A percentile compares a stretch with the other conserved stretches of the same genome.
phyloP scores from a whole-genome alignment of 2,113 vertebrate genomes.

The Lamprotornis superbus region DNA sequence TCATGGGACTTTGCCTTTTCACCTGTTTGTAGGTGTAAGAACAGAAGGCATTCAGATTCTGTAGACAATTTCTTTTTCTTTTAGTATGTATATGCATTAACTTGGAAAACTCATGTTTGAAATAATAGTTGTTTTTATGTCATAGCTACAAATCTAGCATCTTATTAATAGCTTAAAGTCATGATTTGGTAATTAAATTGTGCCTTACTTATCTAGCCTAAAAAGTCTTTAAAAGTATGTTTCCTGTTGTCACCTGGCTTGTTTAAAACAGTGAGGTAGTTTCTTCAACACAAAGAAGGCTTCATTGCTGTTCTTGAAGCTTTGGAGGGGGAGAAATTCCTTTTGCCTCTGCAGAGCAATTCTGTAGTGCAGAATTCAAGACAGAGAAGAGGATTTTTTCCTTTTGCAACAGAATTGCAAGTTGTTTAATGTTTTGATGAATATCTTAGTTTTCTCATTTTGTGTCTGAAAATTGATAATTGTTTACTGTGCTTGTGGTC shows the following conservation, averaged over 20 bases:
- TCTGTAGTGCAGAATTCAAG: not conserved
- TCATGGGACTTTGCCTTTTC: not conserved
- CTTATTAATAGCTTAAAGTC: not conserved
- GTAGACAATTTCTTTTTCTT: not conserved
- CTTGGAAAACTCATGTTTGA: not conserved
- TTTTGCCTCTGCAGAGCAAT: not conserved
- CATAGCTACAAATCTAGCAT: not conserved
- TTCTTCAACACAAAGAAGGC: not conserved
- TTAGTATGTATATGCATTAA: not conserved
- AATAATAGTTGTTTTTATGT: not conserved
- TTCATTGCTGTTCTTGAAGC: not conserved
- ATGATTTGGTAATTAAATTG: not conserved
- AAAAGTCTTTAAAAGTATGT: not conserved
- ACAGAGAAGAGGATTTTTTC: not conserved
- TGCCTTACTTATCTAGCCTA: not conserved
- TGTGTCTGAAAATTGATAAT: not conserved
- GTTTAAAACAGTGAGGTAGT: not conserved
- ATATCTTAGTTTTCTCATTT: not conserved
- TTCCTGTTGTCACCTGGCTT: not conserved
- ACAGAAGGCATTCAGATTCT: not conserved
- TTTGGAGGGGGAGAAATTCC: not conserved
- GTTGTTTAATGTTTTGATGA: not conserved
- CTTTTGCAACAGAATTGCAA: not conserved
- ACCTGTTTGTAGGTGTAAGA: not conserved
- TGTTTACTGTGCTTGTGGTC: not conserved